A percentile compares a stretch with the other conserved stretches of the same genome.
Conservation (phyloP, 2,113 vertebrate species). For the Spermophilus dauricus region DNA sequence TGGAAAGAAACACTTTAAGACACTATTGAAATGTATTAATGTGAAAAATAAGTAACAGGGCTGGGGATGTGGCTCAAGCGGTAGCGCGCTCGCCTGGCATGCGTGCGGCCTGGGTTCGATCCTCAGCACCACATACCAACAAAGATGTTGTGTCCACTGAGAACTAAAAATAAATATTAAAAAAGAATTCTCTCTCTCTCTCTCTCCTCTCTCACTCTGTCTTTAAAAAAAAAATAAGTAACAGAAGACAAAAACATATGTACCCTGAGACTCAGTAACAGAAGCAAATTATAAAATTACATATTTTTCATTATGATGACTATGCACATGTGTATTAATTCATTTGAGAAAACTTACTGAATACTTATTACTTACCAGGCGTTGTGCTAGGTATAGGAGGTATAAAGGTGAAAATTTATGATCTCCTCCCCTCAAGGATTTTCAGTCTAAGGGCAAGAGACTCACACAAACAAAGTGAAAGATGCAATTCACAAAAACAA, state of each 20-base stretch:
- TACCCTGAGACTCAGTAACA: not conserved
- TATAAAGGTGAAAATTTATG: not conserved
- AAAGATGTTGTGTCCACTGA: no score
- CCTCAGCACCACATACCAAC: no score
- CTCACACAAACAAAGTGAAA: not conserved
- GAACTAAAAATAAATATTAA: no score
- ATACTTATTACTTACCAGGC: not conserved
- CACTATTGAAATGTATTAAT: not conserved
- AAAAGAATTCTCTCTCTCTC: no score
- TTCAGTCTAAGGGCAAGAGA: not conserved
- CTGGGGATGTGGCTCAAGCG: no score
- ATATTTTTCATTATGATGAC: not conserved
- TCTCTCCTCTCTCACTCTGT: no score
- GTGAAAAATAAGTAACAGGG: constrained; percentile 46
- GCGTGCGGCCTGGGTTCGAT: no score
- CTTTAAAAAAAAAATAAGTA: constrained; percentile 63
- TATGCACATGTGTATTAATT: not conserved
- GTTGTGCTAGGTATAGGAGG: not conserved
- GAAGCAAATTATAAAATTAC: constrained; percentile 35
- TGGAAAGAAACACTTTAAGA: constrained; percentile 12
- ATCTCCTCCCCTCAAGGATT: not conserved
- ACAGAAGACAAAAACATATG: not conserved
- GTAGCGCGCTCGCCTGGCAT: no score
- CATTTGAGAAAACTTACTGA: not conserved
- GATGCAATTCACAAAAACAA: not conserved